A percentile compares a stretch with the other conserved stretches of the same genome.
Evolutionary conservation across 2,888 invertebrate genomes (phyloP).

Genomic region (Tetragnatha montana): DNA sequence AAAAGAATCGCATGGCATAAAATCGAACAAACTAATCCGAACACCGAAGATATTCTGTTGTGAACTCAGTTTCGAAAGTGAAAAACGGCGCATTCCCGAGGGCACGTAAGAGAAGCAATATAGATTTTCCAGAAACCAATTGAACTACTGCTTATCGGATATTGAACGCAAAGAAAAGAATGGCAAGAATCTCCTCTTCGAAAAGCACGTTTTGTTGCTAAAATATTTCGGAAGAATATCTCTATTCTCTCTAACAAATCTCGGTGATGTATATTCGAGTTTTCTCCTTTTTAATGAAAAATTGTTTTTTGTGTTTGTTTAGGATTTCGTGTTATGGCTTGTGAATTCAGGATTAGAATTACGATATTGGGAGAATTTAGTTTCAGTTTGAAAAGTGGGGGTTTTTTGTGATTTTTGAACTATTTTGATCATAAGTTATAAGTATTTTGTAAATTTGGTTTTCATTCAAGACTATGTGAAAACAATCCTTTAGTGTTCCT

Average conservation of each 20-base stretch:
- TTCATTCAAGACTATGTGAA: no score
- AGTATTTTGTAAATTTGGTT: no score
- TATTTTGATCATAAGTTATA: no score
- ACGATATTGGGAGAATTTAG: no score
- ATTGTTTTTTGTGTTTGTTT: not conserved
- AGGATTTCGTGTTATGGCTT: not conserved
- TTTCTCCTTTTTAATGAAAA: not conserved
- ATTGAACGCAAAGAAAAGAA: not conserved
- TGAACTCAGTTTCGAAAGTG: not conserved
- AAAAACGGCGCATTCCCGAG: conserved; percentile 15
- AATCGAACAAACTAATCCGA: not conserved
- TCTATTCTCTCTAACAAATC: not conserved
- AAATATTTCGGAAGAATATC: not conserved
- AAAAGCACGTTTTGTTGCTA: not conserved
- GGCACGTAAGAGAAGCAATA: conserved; percentile 7
- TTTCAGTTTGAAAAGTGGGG: no score
- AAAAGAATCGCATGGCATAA: conserved; percentile 7
- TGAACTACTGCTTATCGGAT: conserved; percentile 18
- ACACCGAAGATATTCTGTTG: not conserved
- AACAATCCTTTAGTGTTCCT: no score
- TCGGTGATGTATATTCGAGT: not conserved
- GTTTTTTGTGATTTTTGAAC: no score
- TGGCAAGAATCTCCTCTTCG: not conserved
- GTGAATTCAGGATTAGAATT: no score
- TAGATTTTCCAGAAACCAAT: conserved; percentile 30